Evolutionary conservation across 2,888 invertebrate species (phyloP).

Genomic region (Drosophila anomelani): DNA sequence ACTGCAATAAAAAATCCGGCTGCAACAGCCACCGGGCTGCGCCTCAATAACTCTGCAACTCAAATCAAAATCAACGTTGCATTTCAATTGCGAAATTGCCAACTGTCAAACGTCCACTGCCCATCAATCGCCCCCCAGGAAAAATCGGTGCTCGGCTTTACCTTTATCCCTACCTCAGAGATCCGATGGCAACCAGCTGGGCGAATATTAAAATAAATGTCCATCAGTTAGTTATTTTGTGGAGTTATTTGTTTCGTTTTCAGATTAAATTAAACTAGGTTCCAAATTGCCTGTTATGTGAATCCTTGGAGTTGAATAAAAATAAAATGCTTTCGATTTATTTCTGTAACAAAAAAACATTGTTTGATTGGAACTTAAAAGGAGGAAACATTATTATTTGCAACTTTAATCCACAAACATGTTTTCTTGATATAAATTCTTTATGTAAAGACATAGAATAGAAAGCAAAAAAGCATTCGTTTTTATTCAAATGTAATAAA

Average conservation of each 20-base stretch:
- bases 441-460: neutral
- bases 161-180: conserved; percentile 22
- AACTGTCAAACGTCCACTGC: conserved; percentile 44
- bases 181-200: conserved; percentile 3
- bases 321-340: neutral
- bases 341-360: neutral
- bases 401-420: neutral
- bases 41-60: conserved; percentile 68
- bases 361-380: neutral
- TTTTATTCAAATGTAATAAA: neutral
- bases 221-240: conserved; percentile 41
- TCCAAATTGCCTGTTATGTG: conserved; percentile 60
- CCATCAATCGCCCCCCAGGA: conserved; percentile 51
- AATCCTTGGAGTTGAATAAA: neutral
- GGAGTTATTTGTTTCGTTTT: conserved; percentile 42
- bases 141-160: conserved; percentile 3
- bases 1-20: conserved; percentile 68
- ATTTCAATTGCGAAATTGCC: conserved; percentile 76
- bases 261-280: conserved; percentile 77
- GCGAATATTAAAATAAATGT: conserved; percentile 75
- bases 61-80: conserved; percentile 81
- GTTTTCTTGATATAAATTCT: neutral
- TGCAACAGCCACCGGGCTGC: conserved; percentile 53
- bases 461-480: neutral
- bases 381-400: neutral